phyloP scores from a whole-genome alignment of 2,888 invertebrate species.

The Chirona hameri region DNA sequence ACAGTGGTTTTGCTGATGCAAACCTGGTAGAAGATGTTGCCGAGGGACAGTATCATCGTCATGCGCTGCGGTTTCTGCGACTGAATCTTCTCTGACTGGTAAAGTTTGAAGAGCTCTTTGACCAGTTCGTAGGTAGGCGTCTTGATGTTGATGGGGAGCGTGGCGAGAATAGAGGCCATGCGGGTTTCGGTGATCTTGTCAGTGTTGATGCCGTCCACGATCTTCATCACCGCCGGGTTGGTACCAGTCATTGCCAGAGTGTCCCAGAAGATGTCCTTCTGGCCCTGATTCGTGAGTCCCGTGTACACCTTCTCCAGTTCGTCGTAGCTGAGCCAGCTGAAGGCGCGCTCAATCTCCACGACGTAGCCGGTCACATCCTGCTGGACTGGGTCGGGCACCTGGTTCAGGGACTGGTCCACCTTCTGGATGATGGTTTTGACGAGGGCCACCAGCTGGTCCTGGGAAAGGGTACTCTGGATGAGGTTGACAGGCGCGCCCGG shows the following conservation, averaged over 20 bases:
- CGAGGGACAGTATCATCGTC: neutral
- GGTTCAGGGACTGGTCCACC: slow-evolving; percentile 36
- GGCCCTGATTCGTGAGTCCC: slow-evolving; percentile 36
- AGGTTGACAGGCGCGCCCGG: slow-evolving; percentile 36
- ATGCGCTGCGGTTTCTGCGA: too few species aligned
- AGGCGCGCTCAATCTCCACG: slow-evolving; percentile 39
- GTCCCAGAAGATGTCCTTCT: slow-evolving; percentile 39
- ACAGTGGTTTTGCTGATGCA: neutral
- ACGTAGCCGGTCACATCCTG: slow-evolving; percentile 39
- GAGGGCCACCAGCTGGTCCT: slow-evolving; percentile 30
- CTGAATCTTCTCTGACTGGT: neutral
- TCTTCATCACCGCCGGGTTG: slow-evolving; percentile 44
- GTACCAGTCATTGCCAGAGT: slow-evolving; percentile 44
- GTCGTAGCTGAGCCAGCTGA: slow-evolving; percentile 41
- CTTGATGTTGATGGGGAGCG: slow-evolving; percentile 43
- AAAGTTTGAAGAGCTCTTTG: slow-evolving; percentile 41
- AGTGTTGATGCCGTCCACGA: slow-evolving; percentile 43
- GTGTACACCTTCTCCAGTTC: slow-evolving; percentile 41
- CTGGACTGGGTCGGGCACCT: slow-evolving; percentile 37
- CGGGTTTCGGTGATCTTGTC: slow-evolving; percentile 40
- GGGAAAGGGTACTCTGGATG: slow-evolving; percentile 9
- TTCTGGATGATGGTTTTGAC: slow-evolving; percentile 37
- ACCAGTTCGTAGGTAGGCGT: slow-evolving; percentile 45
- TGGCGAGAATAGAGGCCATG: slow-evolving; percentile 43
- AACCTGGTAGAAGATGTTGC: slow-evolving; percentile 10